These are phyloP conservation scores for Procambarus clarkii DNA, from an alignment of 1,140 invertebrate genomes.

Conservation along the genomic window DNA sequence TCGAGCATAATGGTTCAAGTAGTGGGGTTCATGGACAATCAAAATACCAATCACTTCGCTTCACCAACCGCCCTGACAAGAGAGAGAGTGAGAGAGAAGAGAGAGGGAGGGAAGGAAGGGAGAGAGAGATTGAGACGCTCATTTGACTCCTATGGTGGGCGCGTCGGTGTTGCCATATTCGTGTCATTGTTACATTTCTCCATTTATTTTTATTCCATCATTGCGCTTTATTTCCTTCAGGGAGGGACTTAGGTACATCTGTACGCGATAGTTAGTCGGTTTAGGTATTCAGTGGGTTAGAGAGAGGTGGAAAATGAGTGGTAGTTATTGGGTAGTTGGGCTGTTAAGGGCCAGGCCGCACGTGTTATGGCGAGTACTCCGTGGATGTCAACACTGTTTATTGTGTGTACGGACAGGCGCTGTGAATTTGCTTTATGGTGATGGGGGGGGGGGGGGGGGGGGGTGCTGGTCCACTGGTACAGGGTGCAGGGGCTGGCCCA, in stretches of 20 bases:
- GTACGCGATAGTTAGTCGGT: too few relatives aligned
- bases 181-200: too few relatives aligned
- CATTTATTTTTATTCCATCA: too few relatives aligned
- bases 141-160: neutral
- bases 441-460: neutral
- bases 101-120: too few relatives aligned
- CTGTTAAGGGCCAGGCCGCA: neutral
- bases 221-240: too few relatives aligned
- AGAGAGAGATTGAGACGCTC: neutral
- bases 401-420: neutral
- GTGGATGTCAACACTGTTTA: neutral
- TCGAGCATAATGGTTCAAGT: neutral
- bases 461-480: neutral
- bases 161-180: too few relatives aligned
- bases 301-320: too few relatives aligned
- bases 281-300: neutral
- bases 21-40: neutral
- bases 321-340: neutral
- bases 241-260: too few relatives aligned
- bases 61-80: too few relatives aligned
- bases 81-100: too few relatives aligned
- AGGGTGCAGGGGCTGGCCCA: too few relatives aligned
- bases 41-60: neutral
- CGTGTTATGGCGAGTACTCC: neutral
- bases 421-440: neutral